Evolutionary conservation across 2,113 vertebrate species (phyloP), one percentile per base, ranked within the genome.

Genomic region (Anguilla rostrata): DNA sequence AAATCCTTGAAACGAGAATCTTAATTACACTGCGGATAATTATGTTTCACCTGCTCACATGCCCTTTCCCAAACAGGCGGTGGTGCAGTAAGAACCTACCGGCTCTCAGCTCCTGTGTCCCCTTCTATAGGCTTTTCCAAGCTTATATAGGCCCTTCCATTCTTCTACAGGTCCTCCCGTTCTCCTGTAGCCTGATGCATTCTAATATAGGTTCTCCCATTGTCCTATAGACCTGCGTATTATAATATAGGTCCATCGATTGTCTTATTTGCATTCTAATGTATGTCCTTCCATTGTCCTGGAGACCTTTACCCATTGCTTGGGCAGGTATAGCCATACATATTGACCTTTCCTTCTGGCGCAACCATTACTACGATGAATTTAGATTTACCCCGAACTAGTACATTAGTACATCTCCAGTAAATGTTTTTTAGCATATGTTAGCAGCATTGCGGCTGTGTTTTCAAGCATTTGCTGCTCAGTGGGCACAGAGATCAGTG

Each of bases 11-110:
- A 75, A 75, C 34, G 71, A 75, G 71, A 75, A 75, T 34, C 71
- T 75, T 75, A 75, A 75, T 75, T 75, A 75, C 71, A 29, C 71
- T 75, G 71, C 34, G 71, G 71, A 14, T 75, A 75, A 34, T 75
- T 75, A 75, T 75, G 11, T 34, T 34, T 34, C 71, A 75, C 71
- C 71, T 75, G 71, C 71, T 75, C 71, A 75, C 71, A 75, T 14
- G 11, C 26, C 60, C 4, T 20, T 18, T 63, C 60, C 60, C 60
- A 63, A 5, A 18, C 20, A 18, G 60, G 60, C 60, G 20, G 20
- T 29, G 26, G 9, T 12, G 11, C 7, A 12, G n/a, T 12, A 26
- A 34, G 71, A 2, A 29, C n/a, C n/a, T 71, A 14, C n/a, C 22
- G 11, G 5, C 71, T 14, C 49, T 71, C 22, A 29, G 29, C 71